phyloP scores from a whole-genome alignment of 2,888 invertebrate species.

The Calameuta filiformis region DNA sequence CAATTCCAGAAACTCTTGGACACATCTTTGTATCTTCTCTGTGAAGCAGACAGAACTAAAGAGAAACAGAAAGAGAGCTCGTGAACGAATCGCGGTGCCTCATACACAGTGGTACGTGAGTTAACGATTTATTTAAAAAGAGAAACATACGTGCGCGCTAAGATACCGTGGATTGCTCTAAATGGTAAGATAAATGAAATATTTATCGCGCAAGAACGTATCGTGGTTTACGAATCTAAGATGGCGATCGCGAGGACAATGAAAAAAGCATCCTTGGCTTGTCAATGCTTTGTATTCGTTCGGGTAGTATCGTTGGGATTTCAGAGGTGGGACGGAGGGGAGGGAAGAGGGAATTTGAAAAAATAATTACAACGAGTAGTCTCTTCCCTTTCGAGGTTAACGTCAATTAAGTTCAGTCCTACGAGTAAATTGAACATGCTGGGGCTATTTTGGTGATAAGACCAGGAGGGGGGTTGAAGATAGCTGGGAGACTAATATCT shows the following conservation, averaged over 20 bases:
- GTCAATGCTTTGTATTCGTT: background rate
- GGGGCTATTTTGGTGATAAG: background rate
- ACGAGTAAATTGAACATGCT: background rate
- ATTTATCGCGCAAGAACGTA: background rate
- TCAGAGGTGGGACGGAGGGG: background rate
- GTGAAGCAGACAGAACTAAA: background rate
- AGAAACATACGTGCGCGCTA: background rate
- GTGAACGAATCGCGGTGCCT: background rate
- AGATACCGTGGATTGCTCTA: background rate
- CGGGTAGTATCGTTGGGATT: background rate
- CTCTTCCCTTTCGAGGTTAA: background rate
- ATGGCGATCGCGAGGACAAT: too few species aligned
- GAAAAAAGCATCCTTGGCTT: too few species aligned
- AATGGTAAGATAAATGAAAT: background rate
- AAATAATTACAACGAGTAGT: background rate
- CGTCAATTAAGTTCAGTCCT: background rate
- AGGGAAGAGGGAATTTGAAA: background rate
- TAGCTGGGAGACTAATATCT: background rate
- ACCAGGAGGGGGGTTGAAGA: background rate
- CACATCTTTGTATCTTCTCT: background rate
- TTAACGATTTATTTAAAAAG: background rate
- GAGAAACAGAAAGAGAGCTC: background rate
- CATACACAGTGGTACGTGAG: background rate
- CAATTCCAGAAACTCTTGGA: background rate
- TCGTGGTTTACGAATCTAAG: background rate